phyloP scores from a whole-genome alignment of 1,140 invertebrate genomes.

The Marisa cornuarietis region DNA sequence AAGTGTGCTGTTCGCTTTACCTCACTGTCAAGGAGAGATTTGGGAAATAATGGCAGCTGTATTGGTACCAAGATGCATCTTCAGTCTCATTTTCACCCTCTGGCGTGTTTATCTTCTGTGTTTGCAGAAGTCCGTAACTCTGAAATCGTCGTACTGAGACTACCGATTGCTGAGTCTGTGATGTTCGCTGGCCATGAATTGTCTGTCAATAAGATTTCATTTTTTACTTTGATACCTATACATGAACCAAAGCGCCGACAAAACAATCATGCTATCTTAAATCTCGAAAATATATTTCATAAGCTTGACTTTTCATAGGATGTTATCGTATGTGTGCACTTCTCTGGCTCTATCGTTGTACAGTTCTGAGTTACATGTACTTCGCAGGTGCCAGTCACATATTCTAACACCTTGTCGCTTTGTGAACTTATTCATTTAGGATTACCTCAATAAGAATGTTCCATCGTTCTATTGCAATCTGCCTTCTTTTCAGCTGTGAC shows the following conservation, averaged over 20 bases:
- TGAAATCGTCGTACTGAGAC: conserved; percentile 33
- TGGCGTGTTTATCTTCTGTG: conserved; percentile 1
- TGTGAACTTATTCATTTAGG: too few relatives aligned
- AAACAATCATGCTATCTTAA: too few relatives aligned
- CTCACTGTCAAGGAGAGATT: conserved; percentile 25
- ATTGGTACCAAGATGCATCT: conserved; percentile 22
- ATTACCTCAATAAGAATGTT: conserved; percentile 13
- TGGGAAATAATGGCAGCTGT: conserved; percentile 22
- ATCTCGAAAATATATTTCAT: too few relatives aligned
- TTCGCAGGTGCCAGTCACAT: too few relatives aligned
- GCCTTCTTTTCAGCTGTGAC: conserved; percentile 1
- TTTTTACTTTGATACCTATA: too few relatives aligned
- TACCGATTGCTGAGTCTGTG: conserved; percentile 8
- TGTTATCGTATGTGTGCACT: too few relatives aligned
- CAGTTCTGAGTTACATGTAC: too few relatives aligned
- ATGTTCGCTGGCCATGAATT: neutral
- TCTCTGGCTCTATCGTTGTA: too few relatives aligned
- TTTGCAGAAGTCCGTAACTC: conserved; percentile 24
- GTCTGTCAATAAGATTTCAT: conserved; percentile 2
- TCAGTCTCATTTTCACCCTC: neutral
- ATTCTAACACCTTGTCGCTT: too few relatives aligned
- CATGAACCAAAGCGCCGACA: too few relatives aligned
- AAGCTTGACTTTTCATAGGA: too few relatives aligned
- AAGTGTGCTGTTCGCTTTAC: conserved; percentile 1
- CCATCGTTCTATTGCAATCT: conserved; percentile 18